phyloP scores from a whole-genome alignment of 2,888 invertebrate species.

The Lasioglossum pauxillum region DNA sequence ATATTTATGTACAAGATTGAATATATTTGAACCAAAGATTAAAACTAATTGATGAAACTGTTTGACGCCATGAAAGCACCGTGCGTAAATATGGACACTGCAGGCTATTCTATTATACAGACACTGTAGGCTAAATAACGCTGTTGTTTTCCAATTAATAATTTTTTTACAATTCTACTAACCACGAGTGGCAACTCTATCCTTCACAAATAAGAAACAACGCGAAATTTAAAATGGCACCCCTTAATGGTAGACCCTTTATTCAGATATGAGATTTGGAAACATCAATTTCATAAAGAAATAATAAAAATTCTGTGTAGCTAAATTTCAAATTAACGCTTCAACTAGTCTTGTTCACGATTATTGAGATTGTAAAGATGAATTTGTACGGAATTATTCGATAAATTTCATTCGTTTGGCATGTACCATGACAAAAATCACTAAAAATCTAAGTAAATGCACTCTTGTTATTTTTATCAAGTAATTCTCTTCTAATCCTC shows the following conservation, averaged over 20 bases:
- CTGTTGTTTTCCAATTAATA: no score
- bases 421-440: background rate
- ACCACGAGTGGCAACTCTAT: no score
- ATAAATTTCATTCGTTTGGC: background rate
- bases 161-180: no score
- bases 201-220: no score
- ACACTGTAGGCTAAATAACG: background rate
- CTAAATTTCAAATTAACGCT: background rate
- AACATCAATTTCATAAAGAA: background rate
- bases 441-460: background rate
- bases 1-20: background rate
- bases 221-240: no score
- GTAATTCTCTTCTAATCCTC: background rate
- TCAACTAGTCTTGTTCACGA: background rate
- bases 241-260: no score
- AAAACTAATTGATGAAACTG: background rate
- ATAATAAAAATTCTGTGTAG: background rate
- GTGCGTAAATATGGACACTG: background rate
- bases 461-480: background rate
- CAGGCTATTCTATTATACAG: background rate
- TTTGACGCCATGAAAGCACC: background rate
- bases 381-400: background rate
- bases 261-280: no score
- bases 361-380: background rate
- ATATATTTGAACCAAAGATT: background rate